Evolutionary conservation across 2,888 invertebrate genomes (phyloP).

Genomic region (Acanthosepion lycidas): DNA sequence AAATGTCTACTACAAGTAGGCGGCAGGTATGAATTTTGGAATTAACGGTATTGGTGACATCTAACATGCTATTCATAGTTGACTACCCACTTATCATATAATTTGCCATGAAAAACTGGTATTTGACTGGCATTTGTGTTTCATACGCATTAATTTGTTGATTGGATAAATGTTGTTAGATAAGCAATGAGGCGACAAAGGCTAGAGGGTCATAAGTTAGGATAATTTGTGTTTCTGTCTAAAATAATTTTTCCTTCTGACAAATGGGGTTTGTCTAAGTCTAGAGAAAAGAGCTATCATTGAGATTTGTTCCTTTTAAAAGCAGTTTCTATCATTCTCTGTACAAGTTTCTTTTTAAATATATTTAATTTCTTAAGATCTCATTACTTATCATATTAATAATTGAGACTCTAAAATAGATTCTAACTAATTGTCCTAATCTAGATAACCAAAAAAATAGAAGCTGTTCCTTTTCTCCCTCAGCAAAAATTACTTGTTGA

Average conservation of each 20-base stretch:
- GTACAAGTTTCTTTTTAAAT: no score
- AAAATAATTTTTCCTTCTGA: not conserved
- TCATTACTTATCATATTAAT: no score
- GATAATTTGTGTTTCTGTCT: not conserved
- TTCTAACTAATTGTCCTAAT: no score
- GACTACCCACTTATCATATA: not conserved
- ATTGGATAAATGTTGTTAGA: not conserved
- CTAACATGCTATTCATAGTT: not conserved
- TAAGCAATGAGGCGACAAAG: not conserved
- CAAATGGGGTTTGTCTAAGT: not conserved
- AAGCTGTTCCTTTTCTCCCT: no score
- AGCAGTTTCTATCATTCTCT: no score
- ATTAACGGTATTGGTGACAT: not conserved
- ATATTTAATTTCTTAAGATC: no score
- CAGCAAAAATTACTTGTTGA: no score
- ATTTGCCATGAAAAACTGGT: not conserved
- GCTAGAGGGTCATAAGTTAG: not conserved
- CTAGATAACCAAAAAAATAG: no score
- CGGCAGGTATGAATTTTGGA: not conserved
- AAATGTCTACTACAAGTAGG: not conserved
- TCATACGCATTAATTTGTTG: constrained; percentile 11
- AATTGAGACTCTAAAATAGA: no score
- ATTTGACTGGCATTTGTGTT: not conserved
- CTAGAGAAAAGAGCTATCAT: not conserved
- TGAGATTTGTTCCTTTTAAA: no score